Evolutionary conservation across 2,113 vertebrate species (phyloP), one percentile per base, ranked within the genome.

Genomic region (Falcunculus frontatus): DNA sequence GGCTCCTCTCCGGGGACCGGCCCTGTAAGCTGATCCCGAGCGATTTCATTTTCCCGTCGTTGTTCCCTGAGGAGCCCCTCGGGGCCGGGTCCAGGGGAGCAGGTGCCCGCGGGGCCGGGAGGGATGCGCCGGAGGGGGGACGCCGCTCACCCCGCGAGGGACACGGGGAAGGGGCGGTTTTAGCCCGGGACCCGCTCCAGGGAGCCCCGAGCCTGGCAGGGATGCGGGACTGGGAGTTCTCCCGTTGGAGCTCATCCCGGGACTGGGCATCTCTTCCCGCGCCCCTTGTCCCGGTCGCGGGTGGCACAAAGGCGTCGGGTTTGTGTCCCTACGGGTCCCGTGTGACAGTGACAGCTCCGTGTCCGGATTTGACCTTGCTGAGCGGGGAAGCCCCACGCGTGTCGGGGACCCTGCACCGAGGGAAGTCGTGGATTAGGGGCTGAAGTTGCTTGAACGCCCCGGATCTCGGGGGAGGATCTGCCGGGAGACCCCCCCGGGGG

Each of bases 311-410:
- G 41, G 41, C 4, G 0, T 5, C 11, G 4, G 0, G 1, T 11
- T 4, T 0, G 30, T 44, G 67, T 19, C 55, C 27, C 57, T 6
- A 0, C 9, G 73, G 68, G 1, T n/a, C 18, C 52, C 0, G 17
- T 12, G 11, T 0, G 6, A 17, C 3, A 3, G 81, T 30, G 75
- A 68, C 79, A 44, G 67, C 1, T 32, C 37, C 20, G 8, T 19
- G 49, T 12, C 27, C 2, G 37, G 79, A 2, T 79, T 7, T 44
- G 84, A 65, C 37, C 56, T 26, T 0, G 29, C 42, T 1, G 39
- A 23, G 53, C 2, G 19, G 39, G 56, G 65, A 10, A 73, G 17
- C 42, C n/a, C 55, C 76, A 53, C 4, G 9, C 9, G 7, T 16
- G 63, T 25, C 6, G 6, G 25, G 26, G 59, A 59, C 64, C 42